Evolutionary conservation across 2,888 invertebrate genomes (phyloP).

Genomic region (Idaea dimidiata): DNA sequence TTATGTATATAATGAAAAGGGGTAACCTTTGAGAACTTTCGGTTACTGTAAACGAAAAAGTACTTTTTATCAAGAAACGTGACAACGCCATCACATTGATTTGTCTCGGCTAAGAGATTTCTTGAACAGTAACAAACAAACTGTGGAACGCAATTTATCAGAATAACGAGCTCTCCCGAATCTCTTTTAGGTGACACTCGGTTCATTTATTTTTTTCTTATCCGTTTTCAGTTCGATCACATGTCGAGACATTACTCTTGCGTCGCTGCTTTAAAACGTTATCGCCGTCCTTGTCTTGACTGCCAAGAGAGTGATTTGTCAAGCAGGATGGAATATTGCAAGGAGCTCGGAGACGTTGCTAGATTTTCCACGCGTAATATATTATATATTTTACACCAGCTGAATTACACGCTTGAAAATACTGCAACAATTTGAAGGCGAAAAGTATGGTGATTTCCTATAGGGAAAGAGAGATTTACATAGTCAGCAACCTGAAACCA

Average conservation of each 20-base stretch:
- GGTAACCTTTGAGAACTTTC: background rate
- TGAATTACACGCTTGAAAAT: background rate
- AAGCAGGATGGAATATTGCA: constrained; percentile 39
- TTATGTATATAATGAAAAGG: too few relatives aligned
- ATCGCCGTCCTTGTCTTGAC: constrained; percentile 59
- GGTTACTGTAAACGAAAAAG: background rate
- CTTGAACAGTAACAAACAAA: constrained; percentile 54
- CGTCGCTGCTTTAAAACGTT: constrained; percentile 62
- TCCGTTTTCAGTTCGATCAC: constrained; percentile 71
- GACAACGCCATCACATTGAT: constrained; percentile 43
- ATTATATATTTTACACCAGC: background rate
- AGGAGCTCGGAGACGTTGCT: constrained; percentile 26
- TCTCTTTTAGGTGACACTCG: constrained; percentile 71
- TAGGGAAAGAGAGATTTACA: background rate
- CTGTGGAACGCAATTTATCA: constrained; percentile 70
- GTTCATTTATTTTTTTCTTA: constrained; percentile 78
- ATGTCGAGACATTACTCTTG: constrained; percentile 67
- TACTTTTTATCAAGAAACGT: background rate
- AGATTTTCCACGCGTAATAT: constrained; percentile 5
- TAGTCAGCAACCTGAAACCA: background rate
- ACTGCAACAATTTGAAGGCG: background rate
- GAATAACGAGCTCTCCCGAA: constrained; percentile 75
- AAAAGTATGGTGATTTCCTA: background rate
- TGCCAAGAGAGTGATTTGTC: constrained; percentile 65
- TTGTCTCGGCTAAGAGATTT: constrained; percentile 50